These are phyloP conservation scores for Mesoligia furuncula DNA, from an alignment of 2,888 invertebrate species.

Conservation along the genomic window DNA sequence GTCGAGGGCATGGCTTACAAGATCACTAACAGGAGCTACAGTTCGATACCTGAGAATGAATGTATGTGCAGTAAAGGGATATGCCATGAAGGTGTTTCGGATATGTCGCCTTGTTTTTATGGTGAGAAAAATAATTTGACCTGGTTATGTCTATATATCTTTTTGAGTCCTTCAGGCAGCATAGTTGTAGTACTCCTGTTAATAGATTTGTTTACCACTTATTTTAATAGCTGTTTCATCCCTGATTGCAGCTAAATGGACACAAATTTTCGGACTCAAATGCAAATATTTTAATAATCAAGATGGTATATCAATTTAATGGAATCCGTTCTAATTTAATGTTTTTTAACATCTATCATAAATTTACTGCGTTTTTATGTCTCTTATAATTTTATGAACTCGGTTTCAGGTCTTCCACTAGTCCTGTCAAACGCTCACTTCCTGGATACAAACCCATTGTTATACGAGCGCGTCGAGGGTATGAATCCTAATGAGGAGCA, in stretches of 20 bases:
- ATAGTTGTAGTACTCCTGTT: not conserved
- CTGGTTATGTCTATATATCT: not conserved
- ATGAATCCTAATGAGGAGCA: constrained; percentile 87
- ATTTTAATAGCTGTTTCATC: not conserved
- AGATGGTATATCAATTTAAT: not conserved
- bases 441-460: constrained; percentile 90
- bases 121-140: constrained; percentile 85
- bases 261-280: not conserved
- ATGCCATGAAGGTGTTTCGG: constrained; percentile 91
- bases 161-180: not conserved
- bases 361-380: not conserved
- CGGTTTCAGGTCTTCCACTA: constrained; percentile 91
- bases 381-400: not conserved
- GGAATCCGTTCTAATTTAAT: not conserved
- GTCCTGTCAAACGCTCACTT: constrained; percentile 91
- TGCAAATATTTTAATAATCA: not conserved
- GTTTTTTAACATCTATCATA: not conserved
- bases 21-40: constrained; percentile 91
- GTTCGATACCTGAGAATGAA: constrained; percentile 90
- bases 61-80: constrained; percentile 91
- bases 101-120: constrained; percentile 93
- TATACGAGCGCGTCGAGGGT: constrained; percentile 91
- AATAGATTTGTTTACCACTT: not conserved
- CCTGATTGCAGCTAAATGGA: not conserved
- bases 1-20: constrained; percentile 91